Base-by-base conservation (phyloP, 2,888 invertebrate genomes). In the Scaptomyza caliginosa region DNA sequence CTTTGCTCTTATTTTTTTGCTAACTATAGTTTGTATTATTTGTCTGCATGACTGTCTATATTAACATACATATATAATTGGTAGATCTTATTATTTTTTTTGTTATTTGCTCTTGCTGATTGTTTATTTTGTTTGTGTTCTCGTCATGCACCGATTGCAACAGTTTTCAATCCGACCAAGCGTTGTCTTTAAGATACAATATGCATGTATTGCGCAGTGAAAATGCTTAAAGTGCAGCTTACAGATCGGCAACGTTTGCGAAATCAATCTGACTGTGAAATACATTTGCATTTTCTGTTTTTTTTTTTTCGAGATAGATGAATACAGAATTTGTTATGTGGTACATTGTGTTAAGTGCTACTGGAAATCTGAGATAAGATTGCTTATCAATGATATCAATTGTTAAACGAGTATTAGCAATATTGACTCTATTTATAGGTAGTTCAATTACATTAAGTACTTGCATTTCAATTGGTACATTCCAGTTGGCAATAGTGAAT, bases 341-440 rank as follows among this genome's bases (percentile, higher is more conserved):
- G 32, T 19, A 50, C 10, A 30, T 43, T 57, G 8, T 24, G 26
- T 4, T 2, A 34, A 54, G 26, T 34, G 77, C 67, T 59, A 58
- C 58, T 63, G 56, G 30, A 56, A 54, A 49, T 52, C 40, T 26
- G 45, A 64, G 82, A 78, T 78, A 65, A 71, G 67, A 60, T 63
- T 63, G 49, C 42, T 50, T 67, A 70, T 62, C 81, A 62, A 45
- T 48, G 57, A 64, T 62, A 69, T 54, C 36, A 51, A 51, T 32
- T 8, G 26, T 16, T 36, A 34, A 36, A 30, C 8, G 13, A 26
- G 23, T 40, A 39, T 40, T 28, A 23, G 24, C 1, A 8, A 30
- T 54, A 21, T 55, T 51, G 26, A n/a, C 28, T 45, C 36, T 40
- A 32, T 21, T 55, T 45, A 38, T 46, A 50, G 36, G 17, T 60